Percentiles rank a stretch among this genome's conserved stretches.
These are phyloP conservation scores for Siniperca obscura DNA, from an alignment of 2,797 vertebrate species.

Conservation along the genomic window DNA sequence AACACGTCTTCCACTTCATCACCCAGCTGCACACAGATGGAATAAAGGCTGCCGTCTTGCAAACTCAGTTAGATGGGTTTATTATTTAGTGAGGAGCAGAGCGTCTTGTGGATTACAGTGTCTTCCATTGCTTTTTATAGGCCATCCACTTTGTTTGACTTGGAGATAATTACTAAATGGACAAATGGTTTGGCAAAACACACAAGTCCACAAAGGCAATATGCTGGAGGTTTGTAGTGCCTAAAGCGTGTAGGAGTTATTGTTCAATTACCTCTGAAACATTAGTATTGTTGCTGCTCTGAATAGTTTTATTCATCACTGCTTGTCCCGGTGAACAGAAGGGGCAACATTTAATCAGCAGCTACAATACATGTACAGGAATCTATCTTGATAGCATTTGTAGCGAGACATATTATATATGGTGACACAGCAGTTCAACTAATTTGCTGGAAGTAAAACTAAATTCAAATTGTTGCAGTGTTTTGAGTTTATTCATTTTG, in stretches of 20 bases:
- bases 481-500: not conserved
- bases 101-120: constrained; percentile 44
- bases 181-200: constrained; percentile 66
- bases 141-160: constrained; percentile 58
- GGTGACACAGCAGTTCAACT: not conserved
- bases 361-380: constrained; percentile 12
- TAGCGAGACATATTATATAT: not conserved
- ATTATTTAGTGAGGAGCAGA: constrained; percentile 63
- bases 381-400: constrained; percentile 41
- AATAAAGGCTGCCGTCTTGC: constrained; percentile 57
- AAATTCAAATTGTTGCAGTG: not conserved
- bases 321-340: constrained; percentile 35
- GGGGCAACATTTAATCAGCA: constrained; percentile 37
- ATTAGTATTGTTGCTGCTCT: constrained; percentile 48
- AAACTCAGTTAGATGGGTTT: constrained; percentile 66
- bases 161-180: constrained; percentile 64
- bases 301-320: constrained; percentile 54
- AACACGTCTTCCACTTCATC: constrained; percentile 46
- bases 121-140: constrained; percentile 49
- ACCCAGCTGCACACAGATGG: constrained; percentile 43
- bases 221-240: constrained; percentile 38
- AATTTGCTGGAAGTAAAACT: not conserved
- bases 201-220: constrained; percentile 46
- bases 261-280: constrained; percentile 57
- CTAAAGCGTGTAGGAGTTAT: constrained; percentile 55